Percentiles rank a stretch among this genome's conserved stretches.
Evolutionary conservation across 2,888 invertebrate genomes (phyloP).

Genomic region (Macrosiphum euphorbiae): DNA sequence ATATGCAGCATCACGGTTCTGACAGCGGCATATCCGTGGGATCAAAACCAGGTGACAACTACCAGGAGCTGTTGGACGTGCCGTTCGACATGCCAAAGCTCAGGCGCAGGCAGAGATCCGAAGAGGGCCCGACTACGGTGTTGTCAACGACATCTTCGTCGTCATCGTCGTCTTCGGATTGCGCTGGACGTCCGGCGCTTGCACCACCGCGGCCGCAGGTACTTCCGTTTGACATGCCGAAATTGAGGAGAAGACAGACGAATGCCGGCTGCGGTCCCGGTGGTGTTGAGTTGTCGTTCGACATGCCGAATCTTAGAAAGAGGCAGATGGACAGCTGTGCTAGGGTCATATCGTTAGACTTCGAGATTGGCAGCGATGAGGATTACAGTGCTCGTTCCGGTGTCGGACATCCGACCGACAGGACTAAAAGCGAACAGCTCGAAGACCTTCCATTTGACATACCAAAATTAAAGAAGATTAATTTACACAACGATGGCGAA

Average conservation of each 20-base stretch:
- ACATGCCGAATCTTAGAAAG: conserved; percentile 89
- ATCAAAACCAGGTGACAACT: conserved; percentile 72
- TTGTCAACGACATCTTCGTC: too few relatives aligned
- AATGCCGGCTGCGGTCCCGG: background rate
- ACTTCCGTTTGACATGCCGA: conserved; percentile 88
- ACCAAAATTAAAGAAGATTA: conserved; percentile 78
- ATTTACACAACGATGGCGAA: background rate
- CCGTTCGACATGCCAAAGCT: conserved; percentile 95
- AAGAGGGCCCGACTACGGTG: conserved; percentile 7
- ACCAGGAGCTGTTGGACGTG: conserved; percentile 82
- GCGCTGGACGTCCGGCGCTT: background rate
- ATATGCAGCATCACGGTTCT: conserved; percentile 83
- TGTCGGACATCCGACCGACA: background rate
- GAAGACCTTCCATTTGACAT: conserved; percentile 90
- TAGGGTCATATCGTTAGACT: conserved; percentile 29
- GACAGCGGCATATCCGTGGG: conserved; percentile 91
- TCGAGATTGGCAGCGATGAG: background rate
- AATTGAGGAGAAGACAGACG: conserved; percentile 80
- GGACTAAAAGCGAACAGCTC: conserved; percentile 74
- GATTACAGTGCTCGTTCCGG: background rate
- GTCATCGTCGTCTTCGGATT: background rate
- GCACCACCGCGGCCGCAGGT: conserved; percentile 69
- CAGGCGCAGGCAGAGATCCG: conserved; percentile 74
- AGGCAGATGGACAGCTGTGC: conserved; percentile 70
- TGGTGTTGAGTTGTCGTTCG: conserved; percentile 78